Evolutionary conservation across 1,140 invertebrate species (phyloP).

Genomic region (Trichoplusia ni): DNA sequence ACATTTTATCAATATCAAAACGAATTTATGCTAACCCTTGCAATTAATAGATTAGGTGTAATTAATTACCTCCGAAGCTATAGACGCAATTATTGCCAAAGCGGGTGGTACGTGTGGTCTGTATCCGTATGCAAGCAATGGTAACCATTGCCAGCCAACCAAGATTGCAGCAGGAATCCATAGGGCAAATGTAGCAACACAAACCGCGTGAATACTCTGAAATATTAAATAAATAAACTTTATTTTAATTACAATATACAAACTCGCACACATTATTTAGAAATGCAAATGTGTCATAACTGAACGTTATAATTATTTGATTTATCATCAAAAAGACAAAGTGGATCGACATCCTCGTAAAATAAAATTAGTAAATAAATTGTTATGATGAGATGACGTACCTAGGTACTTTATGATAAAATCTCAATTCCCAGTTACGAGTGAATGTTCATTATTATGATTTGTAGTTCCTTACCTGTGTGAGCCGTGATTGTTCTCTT

Average conservation of each 20-base stretch:
- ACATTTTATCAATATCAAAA: too few relatives aligned
- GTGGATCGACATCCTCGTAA: too few relatives aligned
- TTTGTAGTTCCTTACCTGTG: constrained; percentile 50
- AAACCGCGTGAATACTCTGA: constrained; percentile 69
- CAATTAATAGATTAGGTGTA: neutral
- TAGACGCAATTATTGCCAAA: constrained; percentile 71
- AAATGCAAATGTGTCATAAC: too few relatives aligned
- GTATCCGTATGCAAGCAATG: constrained; percentile 58
- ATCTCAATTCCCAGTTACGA: too few relatives aligned
- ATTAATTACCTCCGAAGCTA: constrained; percentile 73
- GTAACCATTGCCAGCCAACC: constrained; percentile 71
- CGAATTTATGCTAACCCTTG: too few relatives aligned
- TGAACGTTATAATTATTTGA: too few relatives aligned
- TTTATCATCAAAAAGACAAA: too few relatives aligned
- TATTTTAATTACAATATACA: too few relatives aligned
- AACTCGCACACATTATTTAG: too few relatives aligned
- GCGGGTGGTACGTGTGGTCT: constrained; percentile 66
- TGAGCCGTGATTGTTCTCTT: constrained; percentile 66
- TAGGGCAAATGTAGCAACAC: constrained; percentile 66
- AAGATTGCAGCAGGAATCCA: constrained; percentile 76
- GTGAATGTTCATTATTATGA: neutral
- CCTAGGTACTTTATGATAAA: too few relatives aligned
- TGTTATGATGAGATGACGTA: too few relatives aligned
- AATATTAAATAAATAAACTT: constrained; percentile 34
- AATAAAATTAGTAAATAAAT: too few relatives aligned